Evolutionary conservation across 2,888 invertebrate species (phyloP), one percentile per base, ranked within the genome.

Genomic region (Thymelicus acteon): DNA sequence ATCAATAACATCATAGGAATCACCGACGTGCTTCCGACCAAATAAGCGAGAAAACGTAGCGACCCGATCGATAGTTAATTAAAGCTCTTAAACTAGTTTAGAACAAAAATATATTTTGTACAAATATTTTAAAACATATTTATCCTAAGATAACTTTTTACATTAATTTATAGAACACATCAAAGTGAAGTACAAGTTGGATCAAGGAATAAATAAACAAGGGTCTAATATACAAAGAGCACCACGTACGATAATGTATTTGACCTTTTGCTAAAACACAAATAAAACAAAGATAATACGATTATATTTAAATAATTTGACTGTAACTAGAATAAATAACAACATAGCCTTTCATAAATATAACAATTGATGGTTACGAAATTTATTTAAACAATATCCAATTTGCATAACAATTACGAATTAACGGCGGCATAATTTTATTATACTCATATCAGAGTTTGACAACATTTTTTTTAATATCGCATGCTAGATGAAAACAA

Each of bases 281-380:
- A 15, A 19, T 8, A 52, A 12, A 7, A 52, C 49, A 52, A 52
- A 8, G 49, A 68, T 49, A 52, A 52, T 37, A 54, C 7, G 39
- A 58, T 39, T 31, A 57, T 31, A 58, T 66, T 66, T 58, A 66
- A 24, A 24, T 37, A 57, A 15, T n/a, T 57, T 31, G 47, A 66
- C 19, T 24, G 12, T 65, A 40, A 44, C 19, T 49, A 39, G 60
- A 67, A 67, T 65, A 65, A 65, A 57, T 49, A 60, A 67, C 31
- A 63, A 49, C 60, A 52, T 67, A 37, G 49, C 39, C 39, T 24
- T 54, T 10, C 15, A 52, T 13, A 19, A 6, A 52, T 52, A 52
- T 2, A 8, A 52, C 15, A 52, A 52, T 52, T 15, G 7, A n/a
- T 15, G 44, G 4, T 52, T 7, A 4, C 1, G 7, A 52, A 52